Evolutionary conservation across 2,113 vertebrate genomes (phyloP), one percentile per base, ranked within the genome.

Genomic region (Cisticola juncidis): DNA sequence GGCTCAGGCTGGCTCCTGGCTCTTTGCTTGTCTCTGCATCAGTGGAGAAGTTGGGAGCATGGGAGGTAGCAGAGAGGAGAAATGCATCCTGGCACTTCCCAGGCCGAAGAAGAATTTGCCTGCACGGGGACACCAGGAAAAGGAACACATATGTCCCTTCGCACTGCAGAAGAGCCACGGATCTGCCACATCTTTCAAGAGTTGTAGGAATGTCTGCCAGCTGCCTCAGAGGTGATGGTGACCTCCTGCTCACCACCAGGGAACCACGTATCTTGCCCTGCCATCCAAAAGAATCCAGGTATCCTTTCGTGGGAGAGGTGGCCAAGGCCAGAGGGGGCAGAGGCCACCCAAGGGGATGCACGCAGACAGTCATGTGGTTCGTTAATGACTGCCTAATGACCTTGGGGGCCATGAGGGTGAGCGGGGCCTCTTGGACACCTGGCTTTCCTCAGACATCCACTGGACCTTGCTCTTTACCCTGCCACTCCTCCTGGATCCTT

Each of bases 381-480:
- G 28, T 97, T 96, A 97, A 96, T 97, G 65, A 94, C 70, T 97
- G 2, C 51, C 90, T 92, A 94, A 87, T 94, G 90, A 72, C 96
- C 96, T 95, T 95, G 92, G 33, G 14, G 10, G 7, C 26, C 6
- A 4, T 0, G 3, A 44, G 38, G 51, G 38, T 13, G 36, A 60
- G 12, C 2, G 0, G 45, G 54, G 65, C 74, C 23, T 78, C 60
- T 72, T 69, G 54, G 50, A 47, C 1, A 3, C 31, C 45, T 65
- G 53, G 25, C 21, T 83, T 3, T 7, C 9, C 26, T 2, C n/a
- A 9, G 6, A 18, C 14, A 28, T 24, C 76, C 1, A 2, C 42
- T 78, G 86, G 81, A 96, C 96, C 12, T 97, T 96, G 92, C 44
- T 84, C 84, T 94, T 94, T 94, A 51, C 48, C 31, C 93, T 92